Conservation (phyloP, 1,140 invertebrate genomes). For the Drosophila punjabiensis region DNA sequence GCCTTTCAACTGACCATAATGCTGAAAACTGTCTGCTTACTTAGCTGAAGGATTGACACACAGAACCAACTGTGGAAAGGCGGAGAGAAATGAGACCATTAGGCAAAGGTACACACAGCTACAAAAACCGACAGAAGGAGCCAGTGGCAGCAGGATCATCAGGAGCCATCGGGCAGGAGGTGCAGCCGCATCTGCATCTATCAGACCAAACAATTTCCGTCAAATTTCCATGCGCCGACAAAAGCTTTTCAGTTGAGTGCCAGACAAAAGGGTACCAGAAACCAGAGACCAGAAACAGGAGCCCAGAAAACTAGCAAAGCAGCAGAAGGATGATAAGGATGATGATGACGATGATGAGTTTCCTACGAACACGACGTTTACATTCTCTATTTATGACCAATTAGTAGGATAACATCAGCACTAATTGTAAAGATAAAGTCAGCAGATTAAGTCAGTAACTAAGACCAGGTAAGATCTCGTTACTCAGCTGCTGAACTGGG, state of each 20-base stretch:
- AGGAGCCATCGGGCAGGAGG: neutral
- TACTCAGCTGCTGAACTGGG: neutral
- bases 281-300: slow-evolving; percentile 44
- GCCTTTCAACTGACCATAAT: slow-evolving; percentile 62
- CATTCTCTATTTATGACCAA: slow-evolving; percentile 39
- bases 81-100: slow-evolving; percentile 48
- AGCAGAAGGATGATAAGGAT: neutral
- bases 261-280: slow-evolving; percentile 65
- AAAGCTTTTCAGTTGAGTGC: slow-evolving; percentile 82
- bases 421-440: slow-evolving; percentile 4
- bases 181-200: slow-evolving; percentile 57
- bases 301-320: slow-evolving; percentile 7
- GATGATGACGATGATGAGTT: neutral
- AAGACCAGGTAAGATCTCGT: neutral
- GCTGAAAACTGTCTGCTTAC: slow-evolving; percentile 73
- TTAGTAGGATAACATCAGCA: slow-evolving; percentile 24
- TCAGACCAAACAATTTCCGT: slow-evolving; percentile 82
- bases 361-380: slow-evolving; percentile 10
- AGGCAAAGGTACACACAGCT: slow-evolving; percentile 55
- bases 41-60: slow-evolving; percentile 60
- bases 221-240: slow-evolving; percentile 82
- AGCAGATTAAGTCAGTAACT: neutral
- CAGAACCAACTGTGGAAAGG: slow-evolving; percentile 6
- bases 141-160: slow-evolving; percentile 10
- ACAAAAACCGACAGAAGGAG: slow-evolving; percentile 3